Percentiles rank a stretch among this genome's conserved stretches.
Conservation (phyloP, 2,113 vertebrate genomes). For the Hypomesus transpacificus region DNA sequence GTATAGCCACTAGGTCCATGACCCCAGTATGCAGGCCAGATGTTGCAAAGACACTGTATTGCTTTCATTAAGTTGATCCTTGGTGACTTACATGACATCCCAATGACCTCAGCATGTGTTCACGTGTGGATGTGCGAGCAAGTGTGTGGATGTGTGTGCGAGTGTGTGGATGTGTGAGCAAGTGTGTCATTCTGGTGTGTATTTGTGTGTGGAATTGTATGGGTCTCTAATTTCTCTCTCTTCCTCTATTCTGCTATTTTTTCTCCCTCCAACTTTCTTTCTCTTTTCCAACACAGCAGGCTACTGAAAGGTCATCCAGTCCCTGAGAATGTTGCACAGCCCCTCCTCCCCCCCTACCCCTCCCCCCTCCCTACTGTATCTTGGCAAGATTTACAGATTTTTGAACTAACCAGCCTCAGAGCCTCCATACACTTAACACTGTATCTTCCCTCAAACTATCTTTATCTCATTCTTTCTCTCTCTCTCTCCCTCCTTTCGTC, state of each 20-base stretch:
- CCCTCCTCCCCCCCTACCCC: not conserved
- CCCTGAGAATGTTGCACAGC: not conserved
- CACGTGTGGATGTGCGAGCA: not conserved
- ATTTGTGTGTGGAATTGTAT: not conserved
- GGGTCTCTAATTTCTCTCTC: not conserved
- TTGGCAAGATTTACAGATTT: too few relatives aligned
- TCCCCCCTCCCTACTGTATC: not conserved
- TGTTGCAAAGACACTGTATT: slow-evolving; percentile 24
- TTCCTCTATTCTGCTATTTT: too few relatives aligned
- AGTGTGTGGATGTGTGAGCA: slow-evolving; percentile 11
- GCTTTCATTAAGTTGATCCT: slow-evolving; percentile 35
- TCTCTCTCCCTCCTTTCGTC: not conserved
- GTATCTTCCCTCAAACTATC: too few relatives aligned
- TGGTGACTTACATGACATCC: slow-evolving; percentile 6
- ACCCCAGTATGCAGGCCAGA: slow-evolving; percentile 41
- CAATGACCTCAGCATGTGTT: slow-evolving; percentile 9
- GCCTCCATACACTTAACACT: too few relatives aligned
- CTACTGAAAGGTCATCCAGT: slow-evolving; percentile 5
- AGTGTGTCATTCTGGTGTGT: not conserved
- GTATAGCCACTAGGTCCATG: slow-evolving; percentile 13
- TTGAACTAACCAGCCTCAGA: too few relatives aligned
- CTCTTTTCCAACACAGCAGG: not conserved
- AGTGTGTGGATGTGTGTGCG: slow-evolving; percentile 1
- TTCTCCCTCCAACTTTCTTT: not conserved
- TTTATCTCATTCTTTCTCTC: not conserved